These are phyloP conservation scores for Myotis planiceps DNA, from an alignment of 2,797 vertebrate species.

Conservation along the genomic window DNA sequence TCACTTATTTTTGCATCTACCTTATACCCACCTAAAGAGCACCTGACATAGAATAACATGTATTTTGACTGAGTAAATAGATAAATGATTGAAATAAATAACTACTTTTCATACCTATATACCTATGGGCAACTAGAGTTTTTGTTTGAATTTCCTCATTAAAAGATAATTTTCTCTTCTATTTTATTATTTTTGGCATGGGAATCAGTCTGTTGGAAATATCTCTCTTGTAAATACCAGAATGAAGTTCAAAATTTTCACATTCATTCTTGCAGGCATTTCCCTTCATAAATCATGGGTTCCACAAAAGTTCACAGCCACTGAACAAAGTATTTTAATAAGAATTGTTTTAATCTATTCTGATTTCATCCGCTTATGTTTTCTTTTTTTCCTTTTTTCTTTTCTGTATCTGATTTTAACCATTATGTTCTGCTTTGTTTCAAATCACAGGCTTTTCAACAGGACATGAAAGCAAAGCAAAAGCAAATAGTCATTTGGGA, in stretches of 20 bases:
- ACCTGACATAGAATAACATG: background rate
- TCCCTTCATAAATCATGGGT: constrained; percentile 73
- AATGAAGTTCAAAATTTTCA: constrained; percentile 72
- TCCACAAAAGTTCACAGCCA: constrained; percentile 79
- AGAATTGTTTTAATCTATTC: constrained; percentile 83
- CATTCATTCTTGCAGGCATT: constrained; percentile 78
- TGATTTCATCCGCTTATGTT: constrained; percentile 80
- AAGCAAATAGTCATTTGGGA: background rate
- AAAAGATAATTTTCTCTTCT: background rate
- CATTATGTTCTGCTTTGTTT: constrained; percentile 65
- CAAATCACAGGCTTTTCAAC: constrained; percentile 27
- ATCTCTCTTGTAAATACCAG: constrained; percentile 56
- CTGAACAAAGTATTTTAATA: constrained; percentile 82
- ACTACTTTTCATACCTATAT: background rate
- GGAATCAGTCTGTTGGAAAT: constrained; percentile 36
- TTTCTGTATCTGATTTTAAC: constrained; percentile 74
- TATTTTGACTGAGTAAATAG: background rate
- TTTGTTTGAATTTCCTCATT: background rate
- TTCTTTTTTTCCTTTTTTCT: constrained; percentile 78
- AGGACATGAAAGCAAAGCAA: constrained; percentile 36
- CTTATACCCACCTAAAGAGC: background rate
- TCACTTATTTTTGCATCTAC: background rate
- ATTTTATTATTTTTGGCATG: background rate
- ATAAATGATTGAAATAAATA: constrained; percentile 10
- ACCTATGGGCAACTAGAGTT: background rate